Base-by-base conservation (phyloP, 2,797 vertebrate species). In the Sebastes elongatus region DNA sequence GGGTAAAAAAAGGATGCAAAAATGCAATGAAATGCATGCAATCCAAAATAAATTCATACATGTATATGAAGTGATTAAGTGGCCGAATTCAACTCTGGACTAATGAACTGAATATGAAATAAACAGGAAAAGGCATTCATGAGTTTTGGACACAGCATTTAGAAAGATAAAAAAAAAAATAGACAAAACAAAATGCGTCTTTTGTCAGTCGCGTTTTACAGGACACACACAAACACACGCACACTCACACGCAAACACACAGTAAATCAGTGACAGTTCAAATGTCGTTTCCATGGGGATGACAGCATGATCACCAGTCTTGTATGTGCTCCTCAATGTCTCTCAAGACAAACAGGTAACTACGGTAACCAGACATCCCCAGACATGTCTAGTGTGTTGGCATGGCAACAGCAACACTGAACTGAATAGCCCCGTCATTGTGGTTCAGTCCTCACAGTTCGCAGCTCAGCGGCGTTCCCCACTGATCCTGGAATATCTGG, bases 251-350 rank as follows among this genome's bases (percentile, higher is more conserved):
- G 3, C 18, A 20, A 4, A 52, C 18, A n/a, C 20, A n/a, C 20
- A 52, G 18, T 69, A 74, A 75, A 88, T 86, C 82, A 81, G 60
- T 1, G 42, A 56, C 14, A 22, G 27, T 62, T 35, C 71, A 38
- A 78, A 76, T 33, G 62, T 25, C 14, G 81, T 92, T 81, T 78
- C 91, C 78, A 79, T 42, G 82, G 89, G 8, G 83, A 88, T 59
- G 74, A 76, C 86, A 65, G 71, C 33, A 4, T 53, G 32, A 46
- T 64, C 55, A 25, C 16, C 80, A 75, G 62, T 33, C 55, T 16
- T 27, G 61, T 56, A 22, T 25, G 55, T 55, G 49, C 10, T 56
- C 30, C 42, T 60, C 6, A n/a, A 25, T 65, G 67, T 76, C 72
- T 82, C 27, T 59, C 0, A 22, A 23, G 63, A 60, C 60, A 78